These are phyloP conservation scores for Diorhabda carinulata DNA, from an alignment of 1,140 invertebrate genomes.

Conservation along the genomic window DNA sequence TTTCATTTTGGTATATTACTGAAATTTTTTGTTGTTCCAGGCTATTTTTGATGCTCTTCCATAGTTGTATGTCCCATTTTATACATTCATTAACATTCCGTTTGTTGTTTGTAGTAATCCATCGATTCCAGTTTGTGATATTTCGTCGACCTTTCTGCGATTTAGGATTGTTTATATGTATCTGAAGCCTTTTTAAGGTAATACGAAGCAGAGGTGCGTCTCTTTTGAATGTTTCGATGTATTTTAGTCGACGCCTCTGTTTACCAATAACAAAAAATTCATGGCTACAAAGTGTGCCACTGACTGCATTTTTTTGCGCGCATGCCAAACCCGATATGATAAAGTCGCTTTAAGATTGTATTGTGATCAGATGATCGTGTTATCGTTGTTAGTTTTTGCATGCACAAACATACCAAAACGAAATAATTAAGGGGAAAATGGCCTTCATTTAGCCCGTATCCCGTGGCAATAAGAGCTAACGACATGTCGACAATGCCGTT, in stretches of 20 bases:
- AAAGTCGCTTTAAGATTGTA: constrained; percentile 14
- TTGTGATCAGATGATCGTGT: constrained; percentile 5
- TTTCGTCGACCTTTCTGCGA: no score
- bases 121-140: no score
- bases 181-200: no score
- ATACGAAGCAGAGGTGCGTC: no score
- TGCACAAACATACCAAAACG: constrained; percentile 12
- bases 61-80: no score
- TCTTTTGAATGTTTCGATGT: no score
- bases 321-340: constrained; percentile 1
- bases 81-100: no score
- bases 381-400: constrained; percentile 1
- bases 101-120: no score
- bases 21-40: no score
- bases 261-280: background rate
- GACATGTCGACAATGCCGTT: constrained; percentile 22
- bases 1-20: no score
- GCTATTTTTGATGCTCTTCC: no score
- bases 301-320: constrained; percentile 10
- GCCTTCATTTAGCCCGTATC: constrained; percentile 17
- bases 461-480: constrained; percentile 14
- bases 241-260: background rate
- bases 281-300: constrained; percentile 13
- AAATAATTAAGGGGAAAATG: constrained; percentile 21
- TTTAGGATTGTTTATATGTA: no score